Conservation (phyloP, 2,113 vertebrate species). For the Platysteira castanea region DNA sequence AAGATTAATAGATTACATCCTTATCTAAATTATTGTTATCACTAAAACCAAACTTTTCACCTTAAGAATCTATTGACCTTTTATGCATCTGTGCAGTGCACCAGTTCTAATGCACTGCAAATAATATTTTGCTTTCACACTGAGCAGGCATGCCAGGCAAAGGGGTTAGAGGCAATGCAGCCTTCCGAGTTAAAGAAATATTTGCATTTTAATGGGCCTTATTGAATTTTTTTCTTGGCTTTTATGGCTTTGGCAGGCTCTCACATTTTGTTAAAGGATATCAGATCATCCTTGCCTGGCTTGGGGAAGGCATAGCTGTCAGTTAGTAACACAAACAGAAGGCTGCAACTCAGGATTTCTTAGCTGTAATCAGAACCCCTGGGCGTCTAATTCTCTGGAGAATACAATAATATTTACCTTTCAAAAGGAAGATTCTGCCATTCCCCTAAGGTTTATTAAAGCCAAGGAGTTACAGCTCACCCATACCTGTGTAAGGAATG, state of each 20-base stretch:
- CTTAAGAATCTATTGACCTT: neutral
- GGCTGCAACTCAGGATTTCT: neutral
- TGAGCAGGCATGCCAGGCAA: neutral
- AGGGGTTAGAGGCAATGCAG: neutral
- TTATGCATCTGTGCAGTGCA: neutral
- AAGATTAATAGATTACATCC: constrained; percentile 33
- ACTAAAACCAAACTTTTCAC: constrained; percentile 25
- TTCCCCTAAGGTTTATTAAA: neutral
- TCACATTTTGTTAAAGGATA: neutral
- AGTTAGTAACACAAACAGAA: neutral
- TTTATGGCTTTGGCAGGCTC: neutral
- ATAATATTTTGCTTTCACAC: constrained; percentile 4
- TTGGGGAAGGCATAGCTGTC: neutral
- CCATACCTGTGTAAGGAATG: neutral
- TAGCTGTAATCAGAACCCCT: neutral
- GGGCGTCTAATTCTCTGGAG: neutral
- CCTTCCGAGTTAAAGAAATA: neutral
- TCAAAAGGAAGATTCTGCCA: neutral
- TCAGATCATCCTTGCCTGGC: neutral
- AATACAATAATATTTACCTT: neutral
- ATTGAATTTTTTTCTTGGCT: neutral
- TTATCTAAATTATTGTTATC: constrained; percentile 12
- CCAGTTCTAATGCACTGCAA: neutral
- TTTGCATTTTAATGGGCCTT: neutral
- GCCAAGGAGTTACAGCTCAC: neutral